Conservation (phyloP, 2,888 invertebrate genomes). For the Noctuana brunneofusca region DNA sequence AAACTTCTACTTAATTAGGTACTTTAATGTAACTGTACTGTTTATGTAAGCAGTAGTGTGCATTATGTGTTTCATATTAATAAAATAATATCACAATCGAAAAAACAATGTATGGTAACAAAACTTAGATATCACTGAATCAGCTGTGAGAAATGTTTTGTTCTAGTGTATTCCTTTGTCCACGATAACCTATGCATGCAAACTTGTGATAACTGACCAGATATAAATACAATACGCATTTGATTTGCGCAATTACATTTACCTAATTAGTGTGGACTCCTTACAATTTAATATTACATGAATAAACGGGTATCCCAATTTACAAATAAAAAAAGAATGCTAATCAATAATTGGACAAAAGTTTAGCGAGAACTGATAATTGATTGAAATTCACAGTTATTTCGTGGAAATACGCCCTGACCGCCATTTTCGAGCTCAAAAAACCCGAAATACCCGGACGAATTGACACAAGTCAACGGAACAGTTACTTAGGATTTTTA, state of each 20-base stretch:
- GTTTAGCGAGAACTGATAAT: background rate
- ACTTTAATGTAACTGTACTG: no score
- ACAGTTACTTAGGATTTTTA: conserved; percentile 19
- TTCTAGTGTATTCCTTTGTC: conserved; percentile 1
- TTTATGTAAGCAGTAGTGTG: background rate
- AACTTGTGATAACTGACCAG: conserved; percentile 1
- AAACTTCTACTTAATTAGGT: no score
- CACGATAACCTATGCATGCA: conserved; percentile 4
- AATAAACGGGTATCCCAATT: background rate
- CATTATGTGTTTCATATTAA: background rate
- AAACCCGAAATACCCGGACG: conserved; percentile 63
- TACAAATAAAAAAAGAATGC: background rate
- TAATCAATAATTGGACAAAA: background rate
- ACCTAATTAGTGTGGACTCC: background rate
- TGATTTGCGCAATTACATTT: conserved; percentile 9
- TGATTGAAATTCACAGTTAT: conserved; percentile 8
- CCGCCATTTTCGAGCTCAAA: conserved; percentile 69
- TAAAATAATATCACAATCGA: background rate
- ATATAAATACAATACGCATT: conserved; percentile 13
- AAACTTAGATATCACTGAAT: conserved; percentile 3
- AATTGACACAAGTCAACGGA: conserved; percentile 45
- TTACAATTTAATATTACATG: conserved; percentile 1
- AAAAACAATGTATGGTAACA: conserved; percentile 2
- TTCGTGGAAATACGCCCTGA: conserved; percentile 43
- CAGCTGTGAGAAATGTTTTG: conserved; percentile 26